Evolutionary conservation across 2,888 invertebrate genomes (phyloP).

Genomic region (Psylliodes chrysocephalus): DNA sequence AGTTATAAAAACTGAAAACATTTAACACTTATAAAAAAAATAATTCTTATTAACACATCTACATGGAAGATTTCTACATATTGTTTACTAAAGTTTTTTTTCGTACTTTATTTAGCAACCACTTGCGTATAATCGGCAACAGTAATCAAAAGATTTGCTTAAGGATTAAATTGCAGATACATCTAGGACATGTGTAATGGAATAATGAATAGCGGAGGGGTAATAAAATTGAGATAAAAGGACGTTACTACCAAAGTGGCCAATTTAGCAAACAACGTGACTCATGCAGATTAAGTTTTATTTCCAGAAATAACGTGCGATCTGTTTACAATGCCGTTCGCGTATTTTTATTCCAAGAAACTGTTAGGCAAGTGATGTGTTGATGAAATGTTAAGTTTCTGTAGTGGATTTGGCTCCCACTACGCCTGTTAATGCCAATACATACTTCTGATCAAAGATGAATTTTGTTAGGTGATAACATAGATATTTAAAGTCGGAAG

Average conservation of each 20-base stretch:
- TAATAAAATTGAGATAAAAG: constrained; percentile 18
- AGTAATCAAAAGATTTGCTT: not conserved
- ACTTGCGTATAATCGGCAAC: not conserved
- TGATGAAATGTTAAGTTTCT: not conserved
- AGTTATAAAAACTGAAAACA: too few relatives aligned
- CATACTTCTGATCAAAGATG: too few relatives aligned
- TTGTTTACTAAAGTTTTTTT: not conserved
- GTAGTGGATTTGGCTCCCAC: not conserved
- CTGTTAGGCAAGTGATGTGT: not conserved
- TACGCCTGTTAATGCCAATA: not conserved
- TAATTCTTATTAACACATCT: not conserved
- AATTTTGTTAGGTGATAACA: too few relatives aligned
- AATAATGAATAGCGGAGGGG: constrained; percentile 15
- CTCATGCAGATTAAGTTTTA: constrained; percentile 11
- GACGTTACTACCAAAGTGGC: constrained; percentile 17
- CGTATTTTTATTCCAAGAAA: constrained; percentile 19
- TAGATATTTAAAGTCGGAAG: too few relatives aligned
- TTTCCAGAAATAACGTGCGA: constrained; percentile 9
- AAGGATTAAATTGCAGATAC: constrained; percentile 18
- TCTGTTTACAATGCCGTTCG: constrained; percentile 7
- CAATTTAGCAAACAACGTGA: constrained; percentile 11
- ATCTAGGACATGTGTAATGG: constrained; percentile 13
- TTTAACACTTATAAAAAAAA: too few relatives aligned
- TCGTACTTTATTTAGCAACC: not conserved
- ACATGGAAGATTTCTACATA: not conserved